Evolutionary conservation across 2,888 invertebrate genomes (phyloP), one percentile per base, ranked within the genome.

Genomic region (Sericinus montela): DNA sequence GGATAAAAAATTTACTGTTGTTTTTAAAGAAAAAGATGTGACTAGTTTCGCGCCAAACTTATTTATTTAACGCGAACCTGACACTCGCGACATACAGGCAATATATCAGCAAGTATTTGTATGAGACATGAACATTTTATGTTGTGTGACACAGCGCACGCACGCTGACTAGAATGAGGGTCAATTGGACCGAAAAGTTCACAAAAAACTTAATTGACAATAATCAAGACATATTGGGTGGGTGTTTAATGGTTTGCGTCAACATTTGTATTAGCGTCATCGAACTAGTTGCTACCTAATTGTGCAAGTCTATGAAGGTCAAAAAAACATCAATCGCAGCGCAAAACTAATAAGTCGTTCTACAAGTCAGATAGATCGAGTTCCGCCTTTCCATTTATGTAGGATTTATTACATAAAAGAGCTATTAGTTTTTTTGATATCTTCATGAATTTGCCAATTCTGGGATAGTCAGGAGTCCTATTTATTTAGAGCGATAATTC

Each of bases 161-260:
- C 71, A 62, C 68, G 62, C 61, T 64, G 51, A 53, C 54, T 60
- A 56, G 62, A 76, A 80, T 63, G 63, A 68, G 72, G 80, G 81
- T 83, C 85, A 85, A 85, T 80, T 85, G 72, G 60, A 63, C 63
- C 66, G 66, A 72, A 71, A 76, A 72, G 72, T 72, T 75, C 72
- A 74, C 72, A 70, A 82, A 75, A 80, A 81, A 75, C 71, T 69
- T 73, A 77, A 80, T 75, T 69, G 75, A 70, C 72, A 65, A 63
- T 74, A 78, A 83, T 75, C 72, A 83, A 77, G 77, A 75, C 63
- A 70, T 73, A 80, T 80, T 75, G 68, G 56, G 57, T 59, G 63
- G 60, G 68, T 62, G 63, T 59, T 65, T 61, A 66, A 67, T 63
- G 67, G 69, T 72, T 73, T 83, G 80, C 83, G 82, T 84, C 82